These are phyloP conservation scores for Drosophila cardini DNA, from an alignment of 1,140 invertebrate species.

Conservation along the genomic window DNA sequence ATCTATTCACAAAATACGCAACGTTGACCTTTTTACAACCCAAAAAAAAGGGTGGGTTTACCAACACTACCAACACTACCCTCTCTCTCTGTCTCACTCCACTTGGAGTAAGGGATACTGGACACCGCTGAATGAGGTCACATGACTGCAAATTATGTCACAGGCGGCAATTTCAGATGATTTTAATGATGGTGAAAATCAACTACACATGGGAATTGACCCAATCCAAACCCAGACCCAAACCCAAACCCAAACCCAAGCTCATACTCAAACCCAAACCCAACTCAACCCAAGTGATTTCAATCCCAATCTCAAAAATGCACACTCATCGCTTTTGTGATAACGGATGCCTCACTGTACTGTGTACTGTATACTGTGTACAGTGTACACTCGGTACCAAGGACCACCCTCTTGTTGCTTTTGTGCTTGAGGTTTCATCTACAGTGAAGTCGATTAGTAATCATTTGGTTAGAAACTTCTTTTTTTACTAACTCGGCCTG, in stretches of 20 bases:
- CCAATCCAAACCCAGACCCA: not conserved
- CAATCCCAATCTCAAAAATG: not conserved
- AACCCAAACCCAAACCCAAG: not conserved
- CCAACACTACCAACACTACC: not conserved
- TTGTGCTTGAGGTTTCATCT: not conserved
- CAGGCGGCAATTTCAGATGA: conserved; percentile 67
- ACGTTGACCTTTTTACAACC: conserved; percentile 37
- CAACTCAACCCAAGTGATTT: not conserved
- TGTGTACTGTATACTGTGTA: no score
- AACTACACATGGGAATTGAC: conserved; percentile 54
- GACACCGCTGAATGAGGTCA: conserved; percentile 46
- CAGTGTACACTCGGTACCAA: no score
- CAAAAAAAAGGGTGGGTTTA: not conserved
- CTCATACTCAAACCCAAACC: no score
- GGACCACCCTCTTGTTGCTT: no score
- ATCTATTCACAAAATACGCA: conserved; percentile 65
- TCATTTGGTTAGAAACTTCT: not conserved
- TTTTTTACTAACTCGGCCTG: not conserved
- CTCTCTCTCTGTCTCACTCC: not conserved
- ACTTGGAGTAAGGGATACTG: conserved; percentile 56
- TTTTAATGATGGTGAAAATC: conserved; percentile 74
- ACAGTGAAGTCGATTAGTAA: no score
- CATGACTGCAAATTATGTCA: conserved; percentile 70
- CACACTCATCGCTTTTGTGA: conserved; percentile 12
- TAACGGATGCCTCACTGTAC: not conserved